Conservation (phyloP, 2,113 vertebrate species). For the Leucopsar rothschildi region DNA sequence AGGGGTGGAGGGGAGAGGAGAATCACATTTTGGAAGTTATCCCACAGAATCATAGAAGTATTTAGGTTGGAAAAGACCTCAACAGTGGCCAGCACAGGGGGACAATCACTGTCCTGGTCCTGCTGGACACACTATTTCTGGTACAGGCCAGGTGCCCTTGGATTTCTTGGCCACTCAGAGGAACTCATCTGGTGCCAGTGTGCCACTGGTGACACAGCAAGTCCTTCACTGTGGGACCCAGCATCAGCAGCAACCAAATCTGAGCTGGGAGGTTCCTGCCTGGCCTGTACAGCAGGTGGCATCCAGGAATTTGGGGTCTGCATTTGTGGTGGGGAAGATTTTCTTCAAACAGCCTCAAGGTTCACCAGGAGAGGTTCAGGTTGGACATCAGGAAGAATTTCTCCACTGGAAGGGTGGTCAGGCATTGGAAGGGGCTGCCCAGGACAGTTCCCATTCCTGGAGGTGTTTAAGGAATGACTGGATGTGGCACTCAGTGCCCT, state of each 20-base stretch:
- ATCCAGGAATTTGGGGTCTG: not conserved
- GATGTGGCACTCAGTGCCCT: not conserved
- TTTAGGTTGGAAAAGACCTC: not conserved
- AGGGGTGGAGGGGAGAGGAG: not conserved
- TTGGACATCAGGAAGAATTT: not conserved
- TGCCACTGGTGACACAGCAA: not conserved
- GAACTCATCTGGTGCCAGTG: not conserved
- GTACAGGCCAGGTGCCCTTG: not conserved
- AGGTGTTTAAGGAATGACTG: not conserved
- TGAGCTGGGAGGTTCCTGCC: not conserved
- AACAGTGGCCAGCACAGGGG: not conserved
- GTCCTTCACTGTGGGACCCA: not conserved
- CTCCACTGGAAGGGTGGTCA: not conserved
- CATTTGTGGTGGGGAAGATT: not conserved
- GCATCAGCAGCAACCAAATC: not conserved
- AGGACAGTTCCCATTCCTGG: not conserved
- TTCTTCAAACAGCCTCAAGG: not conserved
- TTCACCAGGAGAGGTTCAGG: not conserved
- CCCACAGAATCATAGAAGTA: not conserved
- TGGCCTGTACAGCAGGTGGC: not conserved
- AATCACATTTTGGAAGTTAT: not conserved
- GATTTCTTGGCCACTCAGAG: not conserved
- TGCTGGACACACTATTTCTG: not conserved
- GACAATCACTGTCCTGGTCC: not conserved
- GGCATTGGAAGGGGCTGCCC: not conserved